phyloP scores from a whole-genome alignment of 64 coral and sea anemone species.

The Pocillopora verrucosa region DNA sequence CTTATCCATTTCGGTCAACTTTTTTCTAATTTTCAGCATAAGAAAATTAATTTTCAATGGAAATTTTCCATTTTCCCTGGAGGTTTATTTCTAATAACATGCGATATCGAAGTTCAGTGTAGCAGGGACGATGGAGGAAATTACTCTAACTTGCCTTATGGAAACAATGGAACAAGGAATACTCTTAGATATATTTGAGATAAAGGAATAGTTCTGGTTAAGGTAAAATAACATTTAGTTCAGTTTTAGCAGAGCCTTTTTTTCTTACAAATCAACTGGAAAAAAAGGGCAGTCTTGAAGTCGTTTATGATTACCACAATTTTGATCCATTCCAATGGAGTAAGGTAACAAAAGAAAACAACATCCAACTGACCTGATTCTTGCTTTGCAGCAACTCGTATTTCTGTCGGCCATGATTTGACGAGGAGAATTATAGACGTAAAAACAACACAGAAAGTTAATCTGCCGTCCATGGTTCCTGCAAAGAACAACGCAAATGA shows the following conservation, averaged over 20 bases:
- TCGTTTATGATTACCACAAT: not conserved
- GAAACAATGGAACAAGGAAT: no score
- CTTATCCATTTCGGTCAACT: not conserved
- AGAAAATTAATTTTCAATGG: not conserved
- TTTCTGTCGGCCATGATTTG: conserved; percentile 13
- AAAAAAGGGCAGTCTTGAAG: no score
- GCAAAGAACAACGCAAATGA: not conserved
- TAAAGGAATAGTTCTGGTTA: no score
- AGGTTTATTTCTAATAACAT: no score
- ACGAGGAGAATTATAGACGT: conserved; percentile 7
- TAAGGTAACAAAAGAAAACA: not conserved
- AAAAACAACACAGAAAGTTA: not conserved
- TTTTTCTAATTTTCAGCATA: not conserved
- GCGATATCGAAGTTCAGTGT: no score
- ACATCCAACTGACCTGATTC: not conserved
- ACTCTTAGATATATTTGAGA: no score
- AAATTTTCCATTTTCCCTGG: not conserved
- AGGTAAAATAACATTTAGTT: no score
- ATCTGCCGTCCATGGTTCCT: conserved; percentile 27
- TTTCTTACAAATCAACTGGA: no score
- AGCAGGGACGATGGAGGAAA: not conserved
- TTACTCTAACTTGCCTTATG: not conserved
- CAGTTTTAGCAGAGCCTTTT: no score
- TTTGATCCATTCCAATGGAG: not conserved
- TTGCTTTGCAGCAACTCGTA: not conserved